Percentiles rank a stretch among this genome's conserved stretches.
phyloP scores from a whole-genome alignment of 2,888 invertebrate species.

The Tenthredo livida region DNA sequence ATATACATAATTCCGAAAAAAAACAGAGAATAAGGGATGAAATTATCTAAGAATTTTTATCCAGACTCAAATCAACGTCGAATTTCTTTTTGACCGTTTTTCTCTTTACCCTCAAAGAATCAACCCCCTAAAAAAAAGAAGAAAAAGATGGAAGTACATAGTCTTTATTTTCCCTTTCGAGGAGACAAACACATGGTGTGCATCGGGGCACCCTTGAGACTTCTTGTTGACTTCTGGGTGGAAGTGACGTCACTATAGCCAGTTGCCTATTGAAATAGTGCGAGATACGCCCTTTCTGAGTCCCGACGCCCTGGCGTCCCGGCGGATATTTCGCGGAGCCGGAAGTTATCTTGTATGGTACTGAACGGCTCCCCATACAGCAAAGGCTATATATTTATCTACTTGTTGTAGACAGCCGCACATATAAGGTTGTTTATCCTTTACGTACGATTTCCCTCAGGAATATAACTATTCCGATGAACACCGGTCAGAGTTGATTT shows the following conservation, averaged over 20 bases:
- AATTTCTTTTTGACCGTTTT: too few relatives aligned
- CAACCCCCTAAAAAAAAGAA: background rate
- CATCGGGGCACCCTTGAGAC: background rate
- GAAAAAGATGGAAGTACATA: background rate
- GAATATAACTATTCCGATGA: background rate
- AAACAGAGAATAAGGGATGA: background rate
- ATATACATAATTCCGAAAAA: background rate
- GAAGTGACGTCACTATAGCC: background rate
- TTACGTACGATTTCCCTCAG: constrained; percentile 16
- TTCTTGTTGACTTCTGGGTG: constrained; percentile 12
- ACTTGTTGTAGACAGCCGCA: constrained; percentile 13
- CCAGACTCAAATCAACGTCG: too few relatives aligned
- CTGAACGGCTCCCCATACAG: background rate
- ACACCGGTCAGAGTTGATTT: too few relatives aligned
- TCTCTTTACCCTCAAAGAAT: background rate
- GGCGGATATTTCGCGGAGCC: constrained; percentile 33
- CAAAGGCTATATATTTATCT: background rate
- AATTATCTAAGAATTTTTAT: background rate
- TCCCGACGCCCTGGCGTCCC: constrained; percentile 22
- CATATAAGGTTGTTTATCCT: constrained; percentile 1
- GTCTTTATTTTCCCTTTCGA: background rate
- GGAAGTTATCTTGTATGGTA: constrained; percentile 32
- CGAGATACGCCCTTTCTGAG: constrained; percentile 1
- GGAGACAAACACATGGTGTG: background rate
- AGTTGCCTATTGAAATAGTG: background rate